phyloP scores from a whole-genome alignment of 1,140 invertebrate genomes.

The Zaprionus ghesquierei region DNA sequence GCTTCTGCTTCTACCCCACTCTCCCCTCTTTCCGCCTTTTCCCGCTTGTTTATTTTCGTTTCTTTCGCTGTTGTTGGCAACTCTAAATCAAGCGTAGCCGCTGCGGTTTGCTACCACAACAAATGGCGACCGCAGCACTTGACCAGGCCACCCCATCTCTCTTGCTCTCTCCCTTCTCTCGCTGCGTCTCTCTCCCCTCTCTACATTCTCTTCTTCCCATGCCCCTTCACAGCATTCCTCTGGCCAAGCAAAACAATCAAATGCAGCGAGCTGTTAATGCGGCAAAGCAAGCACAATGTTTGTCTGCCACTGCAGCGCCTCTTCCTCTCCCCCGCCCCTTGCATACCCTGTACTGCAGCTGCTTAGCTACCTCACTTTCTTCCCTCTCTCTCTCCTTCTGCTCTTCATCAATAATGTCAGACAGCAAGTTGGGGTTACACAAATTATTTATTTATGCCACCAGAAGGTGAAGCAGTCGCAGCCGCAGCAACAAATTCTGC shows the following conservation, averaged over 20 bases:
- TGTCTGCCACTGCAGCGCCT: too few relatives aligned
- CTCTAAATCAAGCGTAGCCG: conserved; percentile 64
- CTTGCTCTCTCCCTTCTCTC: background rate
- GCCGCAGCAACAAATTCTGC: background rate
- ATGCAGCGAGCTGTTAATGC: conserved; percentile 44
- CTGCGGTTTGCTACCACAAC: conserved; percentile 71
- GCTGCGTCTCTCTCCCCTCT: background rate
- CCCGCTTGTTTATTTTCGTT: background rate
- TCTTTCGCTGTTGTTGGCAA: conserved; percentile 25
- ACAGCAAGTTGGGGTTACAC: conserved; percentile 35
- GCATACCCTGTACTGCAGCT: background rate
- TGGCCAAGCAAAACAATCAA: conserved; percentile 32
- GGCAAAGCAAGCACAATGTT: conserved; percentile 39
- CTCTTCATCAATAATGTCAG: conserved; percentile 18
- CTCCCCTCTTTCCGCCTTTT: background rate
- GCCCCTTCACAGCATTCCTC: background rate
- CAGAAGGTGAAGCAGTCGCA: conserved; percentile 13
- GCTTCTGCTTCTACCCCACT: too few relatives aligned
- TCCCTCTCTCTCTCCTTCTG: background rate
- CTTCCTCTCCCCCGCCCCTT: too few relatives aligned
- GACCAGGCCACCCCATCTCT: conserved; percentile 32
- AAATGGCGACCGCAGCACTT: conserved; percentile 70
- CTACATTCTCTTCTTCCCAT: background rate
- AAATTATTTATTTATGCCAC: conserved; percentile 70
- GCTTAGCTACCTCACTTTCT: background rate